These are phyloP conservation scores for Trimorus sp. DNA, from an alignment of 2,888 invertebrate genomes.

Conservation along the genomic window DNA sequence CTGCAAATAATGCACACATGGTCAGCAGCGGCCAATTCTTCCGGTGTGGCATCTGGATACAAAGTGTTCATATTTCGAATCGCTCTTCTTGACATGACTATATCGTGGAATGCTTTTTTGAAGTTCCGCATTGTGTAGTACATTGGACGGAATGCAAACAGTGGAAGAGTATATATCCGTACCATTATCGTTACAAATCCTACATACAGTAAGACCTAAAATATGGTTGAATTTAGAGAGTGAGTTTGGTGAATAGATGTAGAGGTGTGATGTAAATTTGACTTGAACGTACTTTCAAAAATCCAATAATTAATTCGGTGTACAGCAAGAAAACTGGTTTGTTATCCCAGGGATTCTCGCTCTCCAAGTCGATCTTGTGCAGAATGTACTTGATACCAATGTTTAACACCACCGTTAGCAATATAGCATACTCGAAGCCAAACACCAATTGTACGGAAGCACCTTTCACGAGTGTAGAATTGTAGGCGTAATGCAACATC, in stretches of 20 bases:
- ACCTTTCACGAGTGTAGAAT: conserved; percentile 94
- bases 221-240: not conserved
- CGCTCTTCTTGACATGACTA: conserved; percentile 96
- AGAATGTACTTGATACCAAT: conserved; percentile 94
- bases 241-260: not conserved
- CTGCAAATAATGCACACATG: conserved; percentile 99
- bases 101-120: conserved; percentile 98
- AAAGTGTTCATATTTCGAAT: conserved; percentile 99
- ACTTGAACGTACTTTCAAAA: conserved; percentile 83
- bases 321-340: conserved; percentile 99
- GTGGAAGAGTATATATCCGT: conserved; percentile 96
- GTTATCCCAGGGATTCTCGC: conserved; percentile 99
- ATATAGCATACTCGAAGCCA: conserved; percentile 99
- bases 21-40: conserved; percentile 95
- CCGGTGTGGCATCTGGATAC: conserved; percentile 97
- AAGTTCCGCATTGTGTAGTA: conserved; percentile 99
- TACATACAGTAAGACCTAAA: conserved; percentile 90
- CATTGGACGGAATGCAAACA: conserved; percentile 99
- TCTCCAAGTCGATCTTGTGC: conserved; percentile 93
- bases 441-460: conserved; percentile 99
- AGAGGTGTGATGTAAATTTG: not conserved
- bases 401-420: conserved; percentile 95
- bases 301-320: conserved; percentile 96
- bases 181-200: conserved; percentile 98
- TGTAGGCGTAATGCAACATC: conserved; percentile 96